Percentiles rank a stretch among this genome's conserved stretches.
These are phyloP conservation scores for Cryptoprocta ferox DNA, from an alignment of 2,797 vertebrate species.

Conservation along the genomic window DNA sequence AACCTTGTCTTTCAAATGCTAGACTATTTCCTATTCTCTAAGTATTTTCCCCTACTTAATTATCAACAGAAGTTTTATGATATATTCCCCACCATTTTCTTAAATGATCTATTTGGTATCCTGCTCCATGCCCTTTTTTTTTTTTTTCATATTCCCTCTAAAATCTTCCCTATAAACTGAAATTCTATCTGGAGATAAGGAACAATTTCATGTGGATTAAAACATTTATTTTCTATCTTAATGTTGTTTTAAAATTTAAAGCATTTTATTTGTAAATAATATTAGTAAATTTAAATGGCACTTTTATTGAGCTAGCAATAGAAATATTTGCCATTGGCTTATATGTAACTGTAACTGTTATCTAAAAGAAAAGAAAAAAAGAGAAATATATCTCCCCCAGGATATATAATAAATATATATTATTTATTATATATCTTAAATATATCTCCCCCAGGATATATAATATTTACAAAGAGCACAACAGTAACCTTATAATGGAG, in stretches of 20 bases:
- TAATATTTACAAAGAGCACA: not conserved
- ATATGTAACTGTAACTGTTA: not conserved
- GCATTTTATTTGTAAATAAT: not conserved
- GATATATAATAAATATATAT: too few species aligned
- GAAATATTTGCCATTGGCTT: not conserved
- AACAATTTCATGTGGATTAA: not conserved
- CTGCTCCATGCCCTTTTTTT: not conserved
- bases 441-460: not conserved
- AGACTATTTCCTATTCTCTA: not conserved
- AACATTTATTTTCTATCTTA: constrained; percentile 4
- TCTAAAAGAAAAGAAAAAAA: not conserved
- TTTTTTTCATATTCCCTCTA: not conserved
- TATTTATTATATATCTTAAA: too few species aligned
- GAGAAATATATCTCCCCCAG: not conserved
- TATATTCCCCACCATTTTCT: not conserved
- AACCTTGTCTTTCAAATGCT: constrained; percentile 50
- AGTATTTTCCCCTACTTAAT: constrained; percentile 43
- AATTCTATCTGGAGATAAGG: not conserved
- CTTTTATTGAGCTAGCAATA: not conserved
- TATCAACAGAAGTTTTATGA: not conserved
- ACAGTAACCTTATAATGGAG: not conserved
- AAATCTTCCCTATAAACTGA: not conserved
- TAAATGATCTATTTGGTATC: not conserved
- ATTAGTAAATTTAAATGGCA: not conserved
- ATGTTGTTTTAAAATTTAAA: not conserved